phyloP scores from a whole-genome alignment of 2,797 vertebrate species.

The Hippopotamyrus pictus region DNA sequence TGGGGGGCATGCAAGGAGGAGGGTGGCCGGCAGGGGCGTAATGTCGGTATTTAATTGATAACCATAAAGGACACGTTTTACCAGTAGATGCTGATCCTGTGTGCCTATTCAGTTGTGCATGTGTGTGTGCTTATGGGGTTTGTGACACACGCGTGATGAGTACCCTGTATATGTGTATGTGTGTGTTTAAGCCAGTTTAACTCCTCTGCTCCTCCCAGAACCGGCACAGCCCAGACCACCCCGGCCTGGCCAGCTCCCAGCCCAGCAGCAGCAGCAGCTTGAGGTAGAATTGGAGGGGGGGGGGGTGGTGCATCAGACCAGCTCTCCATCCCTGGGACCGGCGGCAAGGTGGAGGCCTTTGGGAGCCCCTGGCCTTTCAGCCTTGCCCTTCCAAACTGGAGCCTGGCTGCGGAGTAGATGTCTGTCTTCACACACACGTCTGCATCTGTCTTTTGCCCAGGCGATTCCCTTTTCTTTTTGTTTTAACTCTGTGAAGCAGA shows the following conservation, averaged over 20 bases:
- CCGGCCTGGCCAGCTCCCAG: conserved; percentile 63
- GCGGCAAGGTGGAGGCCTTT: not conserved
- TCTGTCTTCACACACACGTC: not conserved
- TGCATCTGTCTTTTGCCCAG: not conserved
- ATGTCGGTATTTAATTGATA: not conserved
- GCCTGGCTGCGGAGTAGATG: not conserved
- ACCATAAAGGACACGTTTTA: not conserved
- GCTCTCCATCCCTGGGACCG: not conserved
- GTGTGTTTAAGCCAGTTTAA: not conserved
- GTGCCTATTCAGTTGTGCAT: not conserved
- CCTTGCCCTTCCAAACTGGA: not conserved
- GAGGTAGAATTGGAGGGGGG: conserved; percentile 41
- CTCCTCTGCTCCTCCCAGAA: conserved; percentile 42
- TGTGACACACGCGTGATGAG: not conserved
- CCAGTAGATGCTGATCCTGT: not conserved
- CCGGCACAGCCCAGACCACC: conserved; percentile 70
- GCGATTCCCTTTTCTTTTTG: not conserved
- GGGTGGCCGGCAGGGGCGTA: not conserved
- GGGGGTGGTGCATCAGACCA: not conserved
- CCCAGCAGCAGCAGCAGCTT: conserved; percentile 70
- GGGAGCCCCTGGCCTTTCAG: not conserved
- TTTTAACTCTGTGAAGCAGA: not conserved
- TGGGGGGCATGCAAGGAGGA: conserved; percentile 28
- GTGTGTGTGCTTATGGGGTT: not conserved
- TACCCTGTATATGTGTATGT: not conserved